Base-by-base conservation (phyloP, 2,888 invertebrate genomes). In the Ophion slaviceki region DNA sequence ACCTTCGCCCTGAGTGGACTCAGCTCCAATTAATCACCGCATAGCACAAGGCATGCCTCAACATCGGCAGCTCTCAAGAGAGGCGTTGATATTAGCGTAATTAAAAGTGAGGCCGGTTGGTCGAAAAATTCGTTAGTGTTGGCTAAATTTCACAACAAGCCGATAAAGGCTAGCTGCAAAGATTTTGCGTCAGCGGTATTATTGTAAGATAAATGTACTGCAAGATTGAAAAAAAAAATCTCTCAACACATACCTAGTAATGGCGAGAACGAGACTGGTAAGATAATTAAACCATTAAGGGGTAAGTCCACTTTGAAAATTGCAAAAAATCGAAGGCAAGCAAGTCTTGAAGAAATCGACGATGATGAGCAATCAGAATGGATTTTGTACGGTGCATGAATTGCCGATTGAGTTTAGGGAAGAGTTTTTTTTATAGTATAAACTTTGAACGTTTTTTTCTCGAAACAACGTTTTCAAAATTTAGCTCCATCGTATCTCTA, bases 11-110 rank as follows among this genome's bases (percentile, higher is more conserved):
- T 62, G 6, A 82, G 81, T 57, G 84, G 82, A 40, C 2, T 76
- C 20, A 57, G 67, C n/a, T 24, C 45, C 2, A 80, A 81, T 11
- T 83, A 80, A 32, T 80, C 85, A 1, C 83, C 81, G 4, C 85
- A 88, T 61, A 81, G 83, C 14, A 85, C 82, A 2, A 80, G 84
- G 28, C 86, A 86, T 72, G 87, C 88, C 11, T 64, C 86, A 24
- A 3, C 74, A 1, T 82, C 80, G 32, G 82, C 77, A 14, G 80
- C 82, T n/a, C n/a, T 72, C 28, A 82, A 71, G 28, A 77, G 45
- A 36, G 36, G n/a, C 40, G 61, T 80, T 6, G 61, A 72, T 62
- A n/a, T 76, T 7, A 66, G 45, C n/a, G 36, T 72, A 11, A 86
- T 83, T 6, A 53, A 61, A 20, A 77, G 67, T 20, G 57, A 79